A percentile compares a stretch with the other conserved stretches of the same genome.
These are phyloP conservation scores for Phalera bucephala DNA, from an alignment of 2,888 invertebrate species.

Conservation along the genomic window DNA sequence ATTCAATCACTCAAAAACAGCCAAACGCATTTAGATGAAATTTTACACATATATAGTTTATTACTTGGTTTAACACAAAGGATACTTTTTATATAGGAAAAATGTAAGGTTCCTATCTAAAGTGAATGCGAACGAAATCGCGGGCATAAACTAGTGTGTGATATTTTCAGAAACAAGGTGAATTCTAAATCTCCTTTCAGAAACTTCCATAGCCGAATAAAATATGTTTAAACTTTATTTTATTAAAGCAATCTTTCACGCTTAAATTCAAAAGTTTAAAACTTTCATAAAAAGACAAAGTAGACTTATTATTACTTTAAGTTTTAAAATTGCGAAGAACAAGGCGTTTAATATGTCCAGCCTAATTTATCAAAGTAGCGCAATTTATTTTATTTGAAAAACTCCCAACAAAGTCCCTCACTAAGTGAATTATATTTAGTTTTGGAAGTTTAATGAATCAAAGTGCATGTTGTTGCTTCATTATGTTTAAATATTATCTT, in stretches of 20 bases:
- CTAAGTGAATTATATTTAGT: conserved; percentile 3
- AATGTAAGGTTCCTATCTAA: too few relatives aligned
- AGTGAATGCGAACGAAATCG: too few relatives aligned
- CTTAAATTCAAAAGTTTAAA: background rate
- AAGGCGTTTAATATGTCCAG: conserved; percentile 2
- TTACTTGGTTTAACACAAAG: too few relatives aligned
- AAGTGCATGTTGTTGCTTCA: conserved; percentile 16
- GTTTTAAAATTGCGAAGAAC: conserved; percentile 1
- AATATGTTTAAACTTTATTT: background rate
- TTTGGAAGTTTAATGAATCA: background rate
- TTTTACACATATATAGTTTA: too few relatives aligned
- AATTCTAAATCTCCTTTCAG: too few relatives aligned
- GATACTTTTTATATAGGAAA: too few relatives aligned
- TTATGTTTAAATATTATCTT: background rate
- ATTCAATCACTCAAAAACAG: too few relatives aligned
- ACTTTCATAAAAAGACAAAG: conserved; percentile 1
- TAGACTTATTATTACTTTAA: background rate
- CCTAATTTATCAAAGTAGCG: background rate
- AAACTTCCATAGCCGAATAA: background rate
- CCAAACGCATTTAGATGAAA: too few relatives aligned
- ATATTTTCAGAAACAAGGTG: too few relatives aligned
- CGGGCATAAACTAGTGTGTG: too few relatives aligned
- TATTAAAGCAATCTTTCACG: background rate
- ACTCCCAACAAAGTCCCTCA: background rate
- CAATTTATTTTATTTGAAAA: background rate